Base-by-base conservation (phyloP, 2,888 invertebrate species). In the Orthosia cruda region DNA sequence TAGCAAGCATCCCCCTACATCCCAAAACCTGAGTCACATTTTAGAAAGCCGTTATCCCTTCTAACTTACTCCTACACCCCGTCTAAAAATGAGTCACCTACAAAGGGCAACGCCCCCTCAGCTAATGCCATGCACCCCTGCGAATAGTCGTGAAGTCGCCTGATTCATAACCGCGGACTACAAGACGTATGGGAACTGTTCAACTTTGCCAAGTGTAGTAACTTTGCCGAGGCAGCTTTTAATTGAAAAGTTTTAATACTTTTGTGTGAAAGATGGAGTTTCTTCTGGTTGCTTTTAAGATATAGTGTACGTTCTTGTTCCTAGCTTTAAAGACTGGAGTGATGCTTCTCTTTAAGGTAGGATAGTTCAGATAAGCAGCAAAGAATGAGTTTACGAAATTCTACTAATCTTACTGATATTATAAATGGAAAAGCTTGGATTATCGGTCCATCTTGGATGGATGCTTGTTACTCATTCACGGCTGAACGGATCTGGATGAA, bases 101-200 rank as follows among this genome's bases (percentile, higher is more conserved):
- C 74, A 87, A 86, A 87, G 90, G 90, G 89, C 88, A 84, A 85
- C 89, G 85, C 84, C 86, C 87, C 88, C 87, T 87, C 74, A 72
- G 73, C 64, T 80, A 90, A 87, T 85, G 85, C 69, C 77, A 89
- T 88, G 87, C 91, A 88, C 89, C 91, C 87, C 83, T 73, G 74
- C 81, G 76, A 81, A 80, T 83, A 81, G 71, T 83, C 78, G 80
- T 76, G 78, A 81, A 82, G 72, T 69, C 74, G 58, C 67, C 74
- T 88, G 89, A 88, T 83, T 89, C 88, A 89, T 82, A 83, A 69
- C 86, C 88, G 67, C 79, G 73, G 75, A 68, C 73, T 75, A 65
- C 81, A 78, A 88, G 83, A 87, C 83, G 73, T 80, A 88, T 88
- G 81, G 78, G 74, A 71, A 23, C 55, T 77, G 82, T 84, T 71